phyloP scores from a whole-genome alignment of 2,797 vertebrate species.

The Hipposideros larvatus region DNA sequence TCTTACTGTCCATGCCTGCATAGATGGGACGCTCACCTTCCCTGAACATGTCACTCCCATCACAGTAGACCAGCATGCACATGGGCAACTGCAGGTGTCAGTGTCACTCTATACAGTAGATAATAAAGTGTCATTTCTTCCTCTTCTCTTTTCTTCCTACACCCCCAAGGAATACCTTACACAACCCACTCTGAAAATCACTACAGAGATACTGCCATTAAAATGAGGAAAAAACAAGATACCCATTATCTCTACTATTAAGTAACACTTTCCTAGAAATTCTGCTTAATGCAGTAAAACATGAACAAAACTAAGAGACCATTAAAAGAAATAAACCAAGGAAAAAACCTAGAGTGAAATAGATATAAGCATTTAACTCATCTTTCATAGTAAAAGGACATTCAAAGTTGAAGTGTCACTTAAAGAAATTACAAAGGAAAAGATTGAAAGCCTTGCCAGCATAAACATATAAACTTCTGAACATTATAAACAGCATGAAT shows the following conservation, averaged over 20 bases:
- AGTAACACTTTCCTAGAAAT: not conserved
- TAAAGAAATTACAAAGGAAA: conserved; percentile 31
- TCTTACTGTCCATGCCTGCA: too few species aligned
- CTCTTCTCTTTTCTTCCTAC: not conserved
- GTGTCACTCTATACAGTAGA: not conserved
- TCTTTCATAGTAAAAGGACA: not conserved
- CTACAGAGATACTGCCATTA: not conserved
- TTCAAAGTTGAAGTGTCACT: not conserved
- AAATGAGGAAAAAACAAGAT: not conserved
- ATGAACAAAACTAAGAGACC: not conserved
- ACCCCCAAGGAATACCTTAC: not conserved
- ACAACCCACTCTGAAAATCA: not conserved
- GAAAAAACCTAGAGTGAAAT: not conserved
- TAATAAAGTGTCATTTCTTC: not conserved
- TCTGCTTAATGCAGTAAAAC: not conserved
- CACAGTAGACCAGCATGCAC: too few species aligned
- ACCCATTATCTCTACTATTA: not conserved
- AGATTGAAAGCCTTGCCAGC: not conserved
- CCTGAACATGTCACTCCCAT: not conserved
- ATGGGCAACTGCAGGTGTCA: fast-evolving
- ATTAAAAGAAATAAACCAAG: not conserved
- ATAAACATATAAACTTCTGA: not conserved
- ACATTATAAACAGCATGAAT: not conserved
- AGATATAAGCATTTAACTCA: not conserved
- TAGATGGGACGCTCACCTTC: fast-evolving